These are phyloP conservation scores for Psophia crepitans DNA, from an alignment of 2,113 vertebrate species.

Conservation along the genomic window DNA sequence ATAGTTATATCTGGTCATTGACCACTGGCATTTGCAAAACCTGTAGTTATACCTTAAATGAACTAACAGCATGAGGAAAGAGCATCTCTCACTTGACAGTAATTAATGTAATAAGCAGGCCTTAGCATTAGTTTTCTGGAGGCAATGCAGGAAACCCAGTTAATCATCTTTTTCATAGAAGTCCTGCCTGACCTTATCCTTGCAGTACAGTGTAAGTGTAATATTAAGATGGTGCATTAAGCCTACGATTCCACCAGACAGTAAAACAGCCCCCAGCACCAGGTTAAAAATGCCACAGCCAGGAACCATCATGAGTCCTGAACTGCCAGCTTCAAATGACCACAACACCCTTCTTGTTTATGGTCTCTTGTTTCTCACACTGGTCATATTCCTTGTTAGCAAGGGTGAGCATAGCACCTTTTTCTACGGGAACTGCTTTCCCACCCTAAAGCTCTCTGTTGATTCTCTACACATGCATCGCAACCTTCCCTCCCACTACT, in stretches of 20 bases:
- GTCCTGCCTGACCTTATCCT: not conserved
- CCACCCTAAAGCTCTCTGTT: not conserved
- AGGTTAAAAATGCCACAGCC: not conserved
- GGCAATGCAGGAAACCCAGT: not conserved
- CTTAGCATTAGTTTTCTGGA: not conserved
- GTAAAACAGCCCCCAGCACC: not conserved
- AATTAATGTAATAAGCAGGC: not conserved
- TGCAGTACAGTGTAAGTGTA: not conserved
- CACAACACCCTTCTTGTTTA: not conserved
- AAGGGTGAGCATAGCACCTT: not conserved
- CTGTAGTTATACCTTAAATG: not conserved
- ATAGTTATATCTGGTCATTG: not conserved
- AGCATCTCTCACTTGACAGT: not conserved
- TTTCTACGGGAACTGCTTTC: not conserved
- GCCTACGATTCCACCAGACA: not conserved
- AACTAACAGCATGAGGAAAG: not conserved
- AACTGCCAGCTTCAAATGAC: not conserved
- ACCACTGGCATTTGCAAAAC: not conserved
- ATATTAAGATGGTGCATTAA: not conserved
- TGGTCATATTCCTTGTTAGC: not conserved
- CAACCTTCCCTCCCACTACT: not conserved
- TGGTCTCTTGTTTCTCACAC: not conserved
- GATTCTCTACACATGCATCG: not conserved
- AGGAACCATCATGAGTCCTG: not conserved
- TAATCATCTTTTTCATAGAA: not conserved